These are phyloP conservation scores for Atrichornis clamosus DNA, from an alignment of 2,113 vertebrate genomes.

Conservation along the genomic window DNA sequence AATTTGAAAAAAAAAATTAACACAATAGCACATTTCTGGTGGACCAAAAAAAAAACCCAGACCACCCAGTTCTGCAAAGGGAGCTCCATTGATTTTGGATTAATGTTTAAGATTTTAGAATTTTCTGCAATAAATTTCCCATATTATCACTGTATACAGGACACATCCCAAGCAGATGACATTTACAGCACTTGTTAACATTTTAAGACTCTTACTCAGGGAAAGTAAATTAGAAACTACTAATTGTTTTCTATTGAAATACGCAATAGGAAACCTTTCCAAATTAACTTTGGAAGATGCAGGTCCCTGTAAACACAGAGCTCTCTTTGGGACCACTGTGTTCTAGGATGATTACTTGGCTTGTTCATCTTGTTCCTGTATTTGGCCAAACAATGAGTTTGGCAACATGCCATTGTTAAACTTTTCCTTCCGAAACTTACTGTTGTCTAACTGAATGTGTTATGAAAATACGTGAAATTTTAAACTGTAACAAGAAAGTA, in stretches of 20 bases:
- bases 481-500: background rate
- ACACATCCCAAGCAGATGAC: background rate
- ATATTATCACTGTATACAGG: background rate
- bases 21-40: background rate
- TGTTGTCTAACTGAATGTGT: background rate
- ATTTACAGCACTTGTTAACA: background rate
- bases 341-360: constrained; percentile 13
- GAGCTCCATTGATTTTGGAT: background rate
- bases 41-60: background rate
- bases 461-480: background rate
- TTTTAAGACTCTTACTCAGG: background rate
- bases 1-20: background rate
- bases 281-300: constrained; percentile 24
- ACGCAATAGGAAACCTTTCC: background rate
- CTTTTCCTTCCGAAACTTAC: background rate
- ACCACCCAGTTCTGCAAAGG: background rate
- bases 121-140: background rate
- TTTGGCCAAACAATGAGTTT: background rate
- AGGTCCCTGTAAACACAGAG: constrained; percentile 22
- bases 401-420: background rate
- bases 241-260: constrained; percentile 10
- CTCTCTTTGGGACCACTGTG: constrained; percentile 7
- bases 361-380: background rate
- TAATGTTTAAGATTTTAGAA: background rate
- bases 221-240: background rate